Evolutionary conservation across 2,888 invertebrate genomes (phyloP).

Genomic region (Troides oblongomaculatus): DNA sequence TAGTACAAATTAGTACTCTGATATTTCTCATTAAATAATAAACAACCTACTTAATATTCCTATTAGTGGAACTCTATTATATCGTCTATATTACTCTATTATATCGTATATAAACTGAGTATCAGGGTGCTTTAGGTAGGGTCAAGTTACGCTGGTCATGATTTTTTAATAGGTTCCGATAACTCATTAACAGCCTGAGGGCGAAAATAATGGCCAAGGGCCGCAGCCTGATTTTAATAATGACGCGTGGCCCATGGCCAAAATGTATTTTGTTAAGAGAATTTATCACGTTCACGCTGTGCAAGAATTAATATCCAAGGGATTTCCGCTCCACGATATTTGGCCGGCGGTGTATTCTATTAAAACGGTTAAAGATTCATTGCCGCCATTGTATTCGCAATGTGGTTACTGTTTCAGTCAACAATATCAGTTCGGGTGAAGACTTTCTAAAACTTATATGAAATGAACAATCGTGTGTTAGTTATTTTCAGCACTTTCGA

Average conservation of each 20-base stretch:
- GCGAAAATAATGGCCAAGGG: conserved; percentile 21
- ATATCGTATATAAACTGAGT: no score
- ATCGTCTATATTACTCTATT: no score
- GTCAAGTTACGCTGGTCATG: not conserved
- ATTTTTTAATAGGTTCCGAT: conserved; percentile 13
- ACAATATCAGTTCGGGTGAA: not conserved
- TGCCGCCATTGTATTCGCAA: not conserved
- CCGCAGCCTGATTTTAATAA: conserved; percentile 17
- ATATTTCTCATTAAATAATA: no score
- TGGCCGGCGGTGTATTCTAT: conserved; percentile 19
- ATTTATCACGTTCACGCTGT: conserved; percentile 24
- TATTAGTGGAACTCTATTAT: no score
- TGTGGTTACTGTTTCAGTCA: not conserved
- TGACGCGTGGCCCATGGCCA: conserved; percentile 21
- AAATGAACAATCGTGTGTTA: no score
- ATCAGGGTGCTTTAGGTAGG: no score
- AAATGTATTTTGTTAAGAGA: conserved; percentile 25
- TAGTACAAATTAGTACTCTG: no score
- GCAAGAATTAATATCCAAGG: conserved; percentile 26
- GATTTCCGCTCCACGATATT: conserved; percentile 2
- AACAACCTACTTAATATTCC: no score
- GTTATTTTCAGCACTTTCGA: no score
- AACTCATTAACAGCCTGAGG: conserved; percentile 18
- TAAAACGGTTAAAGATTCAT: conserved; percentile 10
- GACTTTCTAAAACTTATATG: no score